Evolutionary conservation across 2,113 vertebrate genomes (phyloP).

Genomic region (Ictalurus furcatus): DNA sequence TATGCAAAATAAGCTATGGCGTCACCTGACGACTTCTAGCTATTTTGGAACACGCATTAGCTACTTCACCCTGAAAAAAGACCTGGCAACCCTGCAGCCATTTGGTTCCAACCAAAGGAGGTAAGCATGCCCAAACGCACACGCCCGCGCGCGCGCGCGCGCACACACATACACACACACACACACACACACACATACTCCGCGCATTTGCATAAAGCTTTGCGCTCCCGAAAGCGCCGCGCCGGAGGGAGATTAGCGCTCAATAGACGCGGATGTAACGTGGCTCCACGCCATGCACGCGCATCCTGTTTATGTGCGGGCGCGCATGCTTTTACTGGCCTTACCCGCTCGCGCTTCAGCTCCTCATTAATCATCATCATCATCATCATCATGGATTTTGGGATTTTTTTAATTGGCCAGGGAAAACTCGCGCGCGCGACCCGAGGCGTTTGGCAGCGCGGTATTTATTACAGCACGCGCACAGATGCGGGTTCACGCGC

Average conservation of each 20-base stretch:
- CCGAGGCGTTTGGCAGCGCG: neutral
- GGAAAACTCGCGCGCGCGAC: neutral
- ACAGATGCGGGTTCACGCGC: neutral
- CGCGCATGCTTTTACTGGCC: neutral
- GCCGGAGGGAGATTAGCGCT: neutral
- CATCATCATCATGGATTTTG: neutral
- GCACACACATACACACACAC: neutral
- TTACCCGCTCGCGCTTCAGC: neutral
- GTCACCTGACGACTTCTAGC: neutral
- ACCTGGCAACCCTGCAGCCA: neutral
- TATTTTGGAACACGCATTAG: neutral
- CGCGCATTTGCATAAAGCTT: neutral
- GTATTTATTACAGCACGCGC: conserved; percentile 7
- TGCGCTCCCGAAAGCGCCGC: neutral
- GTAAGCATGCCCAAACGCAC: neutral
- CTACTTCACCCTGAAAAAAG: neutral
- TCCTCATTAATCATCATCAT: neutral
- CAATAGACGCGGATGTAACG: neutral
- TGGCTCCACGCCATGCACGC: neutral
- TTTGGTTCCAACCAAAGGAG: neutral
- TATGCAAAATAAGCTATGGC: neutral
- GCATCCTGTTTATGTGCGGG: neutral
- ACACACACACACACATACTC: neutral
- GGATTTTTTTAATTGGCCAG: neutral
- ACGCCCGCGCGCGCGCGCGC: neutral